phyloP scores from a whole-genome alignment of 2,113 vertebrate genomes.

The Lophochroa leadbeateri region DNA sequence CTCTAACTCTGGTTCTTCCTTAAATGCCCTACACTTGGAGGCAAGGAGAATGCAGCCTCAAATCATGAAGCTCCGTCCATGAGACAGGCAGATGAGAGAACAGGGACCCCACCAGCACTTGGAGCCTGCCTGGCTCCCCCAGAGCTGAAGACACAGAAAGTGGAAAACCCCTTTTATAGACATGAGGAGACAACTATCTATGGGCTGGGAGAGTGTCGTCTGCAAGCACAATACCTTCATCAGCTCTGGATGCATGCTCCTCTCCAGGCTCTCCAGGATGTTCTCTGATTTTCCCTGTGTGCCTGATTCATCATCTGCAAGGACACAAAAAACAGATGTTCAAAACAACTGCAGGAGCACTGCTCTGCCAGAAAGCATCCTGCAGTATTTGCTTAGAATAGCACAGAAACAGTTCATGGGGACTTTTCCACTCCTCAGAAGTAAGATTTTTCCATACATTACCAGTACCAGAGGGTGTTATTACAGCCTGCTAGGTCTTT shows the following conservation, averaged over 20 bases:
- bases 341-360: conserved; percentile 16
- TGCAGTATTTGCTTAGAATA: conserved; percentile 20
- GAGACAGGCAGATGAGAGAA: neutral
- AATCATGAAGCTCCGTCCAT: neutral
- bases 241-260: conserved; percentile 92
- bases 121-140: neutral
- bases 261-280: conserved; percentile 89
- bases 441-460: conserved; percentile 30
- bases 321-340: conserved; percentile 73
- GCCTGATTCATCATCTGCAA: conserved; percentile 87
- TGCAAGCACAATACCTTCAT: conserved; percentile 84
- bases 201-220: fast-evolving
- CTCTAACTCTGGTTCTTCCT: neutral
- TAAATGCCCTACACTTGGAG: neutral
- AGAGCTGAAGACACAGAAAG: neutral
- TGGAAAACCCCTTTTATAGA: neutral
- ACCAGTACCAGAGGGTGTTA: neutral
- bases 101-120: neutral
- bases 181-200: neutral
- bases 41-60: neutral
- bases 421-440: conserved; percentile 48
- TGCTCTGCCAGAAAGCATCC: neutral
- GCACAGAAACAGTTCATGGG: neutral
- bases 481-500: neutral
- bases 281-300: conserved; percentile 90